These are phyloP conservation scores for Eristalinus aeneus DNA, from an alignment of 2,888 invertebrate species.

Conservation along the genomic window DNA sequence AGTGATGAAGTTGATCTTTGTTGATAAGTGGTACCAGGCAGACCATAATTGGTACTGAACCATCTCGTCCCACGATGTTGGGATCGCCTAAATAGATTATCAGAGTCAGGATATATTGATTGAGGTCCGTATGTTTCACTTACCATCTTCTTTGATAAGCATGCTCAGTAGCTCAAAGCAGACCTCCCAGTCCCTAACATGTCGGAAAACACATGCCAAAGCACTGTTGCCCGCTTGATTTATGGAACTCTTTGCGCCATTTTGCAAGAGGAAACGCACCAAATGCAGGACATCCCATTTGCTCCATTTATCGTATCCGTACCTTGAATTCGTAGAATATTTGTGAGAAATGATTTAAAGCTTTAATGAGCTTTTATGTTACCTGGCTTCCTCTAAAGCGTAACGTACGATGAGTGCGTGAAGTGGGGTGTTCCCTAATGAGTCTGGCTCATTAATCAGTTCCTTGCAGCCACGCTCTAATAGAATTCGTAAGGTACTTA, in stretches of 20 bases:
- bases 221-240: constrained; percentile 87
- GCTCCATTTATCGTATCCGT: constrained; percentile 87
- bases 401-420: constrained; percentile 85
- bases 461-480: constrained; percentile 88
- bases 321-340: constrained; percentile 75
- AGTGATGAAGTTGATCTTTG: constrained; percentile 87
- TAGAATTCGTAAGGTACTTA: constrained; percentile 85
- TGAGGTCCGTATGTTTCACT: background rate
- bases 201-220: constrained; percentile 86
- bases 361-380: background rate
- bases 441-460: constrained; percentile 87
- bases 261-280: constrained; percentile 84
- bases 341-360: background rate
- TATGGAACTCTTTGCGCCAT: constrained; percentile 86
- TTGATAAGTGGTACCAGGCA: constrained; percentile 88
- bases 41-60: constrained; percentile 88
- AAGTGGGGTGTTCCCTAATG: constrained; percentile 87
- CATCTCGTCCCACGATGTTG: constrained; percentile 87
- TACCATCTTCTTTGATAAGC: constrained; percentile 80
- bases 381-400: constrained; percentile 85
- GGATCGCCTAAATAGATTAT: constrained; percentile 82
- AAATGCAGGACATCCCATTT: constrained; percentile 89
- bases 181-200: constrained; percentile 87
- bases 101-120: background rate
- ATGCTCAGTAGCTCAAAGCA: constrained; percentile 81